Base-by-base conservation (phyloP, 2,888 invertebrate species). In the Mesorhabditis belari region DNA sequence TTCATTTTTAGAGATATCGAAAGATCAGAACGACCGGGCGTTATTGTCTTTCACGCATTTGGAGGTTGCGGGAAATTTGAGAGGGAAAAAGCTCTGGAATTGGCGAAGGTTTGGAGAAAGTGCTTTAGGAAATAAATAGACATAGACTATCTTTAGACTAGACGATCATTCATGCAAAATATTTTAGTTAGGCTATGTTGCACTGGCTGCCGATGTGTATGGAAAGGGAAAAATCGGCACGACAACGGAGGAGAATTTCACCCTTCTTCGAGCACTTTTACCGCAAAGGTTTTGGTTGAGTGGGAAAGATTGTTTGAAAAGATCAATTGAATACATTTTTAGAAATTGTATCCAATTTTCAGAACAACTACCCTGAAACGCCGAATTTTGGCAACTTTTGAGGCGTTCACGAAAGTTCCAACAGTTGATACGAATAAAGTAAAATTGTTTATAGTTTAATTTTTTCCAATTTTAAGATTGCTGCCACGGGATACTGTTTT, bases 401-500 rank as follows among this genome's bases (percentile, higher is more conserved):
- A 76, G 5, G 61, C 57, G 21, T 29, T 77, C n/a, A 75, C 69
- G 55, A 58, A 35, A 5, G 57, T 71, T 1, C 55, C 63, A 0
- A 60, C 60, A 56, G 69, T 73, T 0, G 64, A 68, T 62, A 35
- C 49, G 4, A 57, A 58, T 17, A 17, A 58, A 58, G 19, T 59
- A 9, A 60, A 60, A 19, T 25, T n/a, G 17, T 26, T 35, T 12
- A 17, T 25, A 60, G 9, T 25, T 61, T 24, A 12, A 2, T 23
- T 49, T 57, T n/a, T n/a, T n/a, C 29, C 44, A 44, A 44, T 44
- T 44, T n/a, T 44, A 12, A 73, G 70, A 65, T 78, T 2, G 73
- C 62, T 12, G 67, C 70, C 5, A 75, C 75, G 27, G 77, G 78
- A 5, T 78, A 67, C 58, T 78, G 78, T 61, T 77, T 78, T 62